Conservation (phyloP, 2,113 vertebrate species). For the Callospermophilus lateralis region DNA sequence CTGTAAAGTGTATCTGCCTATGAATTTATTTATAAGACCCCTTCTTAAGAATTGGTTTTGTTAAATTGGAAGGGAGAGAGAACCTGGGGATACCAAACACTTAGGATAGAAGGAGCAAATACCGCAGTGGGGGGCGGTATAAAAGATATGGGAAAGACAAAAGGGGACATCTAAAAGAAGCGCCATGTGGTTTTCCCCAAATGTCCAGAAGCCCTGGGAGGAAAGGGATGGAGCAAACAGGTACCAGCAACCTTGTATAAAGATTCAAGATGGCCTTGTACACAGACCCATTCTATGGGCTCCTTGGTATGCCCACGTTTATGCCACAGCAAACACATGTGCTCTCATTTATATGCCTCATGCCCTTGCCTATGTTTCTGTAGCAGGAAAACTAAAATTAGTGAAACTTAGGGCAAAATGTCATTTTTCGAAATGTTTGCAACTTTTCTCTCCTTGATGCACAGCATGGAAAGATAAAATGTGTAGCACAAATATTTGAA, state of each 20-base stretch:
- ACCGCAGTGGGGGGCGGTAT: not conserved
- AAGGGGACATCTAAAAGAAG: not conserved
- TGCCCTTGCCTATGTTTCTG: fast-evolving
- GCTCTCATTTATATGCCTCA: not conserved
- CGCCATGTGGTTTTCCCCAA: fast-evolving
- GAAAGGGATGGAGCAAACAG: not conserved
- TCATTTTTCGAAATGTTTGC: not conserved
- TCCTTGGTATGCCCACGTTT: not conserved
- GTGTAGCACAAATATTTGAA: not conserved
- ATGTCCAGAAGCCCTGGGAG: not conserved
- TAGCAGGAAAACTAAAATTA: not conserved
- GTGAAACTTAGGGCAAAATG: not conserved
- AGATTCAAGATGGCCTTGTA: no score
- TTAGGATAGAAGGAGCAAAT: not conserved
- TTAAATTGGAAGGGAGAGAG: not conserved
- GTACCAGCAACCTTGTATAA: not conserved
- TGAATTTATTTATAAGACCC: not conserved
- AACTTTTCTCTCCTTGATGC: not conserved
- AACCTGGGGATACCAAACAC: not conserved
- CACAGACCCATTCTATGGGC: fast-evolving
- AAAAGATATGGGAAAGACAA: not conserved
- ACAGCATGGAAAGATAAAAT: not conserved
- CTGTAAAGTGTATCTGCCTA: not conserved
- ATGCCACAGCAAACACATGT: not conserved
- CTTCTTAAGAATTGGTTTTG: not conserved